Percentiles rank a stretch among this genome's conserved stretches.
These are phyloP conservation scores for Intellagama lesueurii DNA, from an alignment of 2,797 vertebrate species.

Conservation along the genomic window DNA sequence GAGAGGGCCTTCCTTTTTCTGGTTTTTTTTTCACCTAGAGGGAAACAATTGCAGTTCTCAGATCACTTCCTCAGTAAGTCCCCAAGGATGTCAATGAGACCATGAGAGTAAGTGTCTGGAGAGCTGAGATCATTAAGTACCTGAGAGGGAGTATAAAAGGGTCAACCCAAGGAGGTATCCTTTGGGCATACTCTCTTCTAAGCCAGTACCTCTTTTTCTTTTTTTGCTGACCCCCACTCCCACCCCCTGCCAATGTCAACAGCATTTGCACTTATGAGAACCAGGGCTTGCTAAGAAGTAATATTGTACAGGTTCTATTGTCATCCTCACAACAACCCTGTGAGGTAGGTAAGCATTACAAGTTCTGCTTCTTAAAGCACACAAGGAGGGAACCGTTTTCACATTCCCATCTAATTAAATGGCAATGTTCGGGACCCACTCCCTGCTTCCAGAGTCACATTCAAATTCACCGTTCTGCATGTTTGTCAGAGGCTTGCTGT, in stretches of 20 bases:
- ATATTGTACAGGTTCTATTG: constrained; percentile 19
- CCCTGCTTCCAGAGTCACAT: constrained; percentile 53
- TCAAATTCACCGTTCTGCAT: constrained; percentile 35
- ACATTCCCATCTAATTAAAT: constrained; percentile 38
- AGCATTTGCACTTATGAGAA: not conserved
- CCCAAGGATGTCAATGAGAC: not conserved
- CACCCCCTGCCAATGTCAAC: not conserved
- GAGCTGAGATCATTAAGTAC: constrained; percentile 36
- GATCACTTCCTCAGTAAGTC: not conserved
- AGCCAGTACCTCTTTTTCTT: constrained; percentile 18
- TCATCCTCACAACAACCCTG: constrained; percentile 42
- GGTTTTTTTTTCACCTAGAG: constrained; percentile 48
- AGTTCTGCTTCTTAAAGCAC: constrained; percentile 21
- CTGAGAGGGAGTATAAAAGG: constrained; percentile 73
- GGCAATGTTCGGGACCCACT: constrained; percentile 55
- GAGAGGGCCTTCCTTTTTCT: constrained; percentile 46
- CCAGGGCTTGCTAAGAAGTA: constrained; percentile 23
- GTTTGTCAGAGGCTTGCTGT: constrained; percentile 62
- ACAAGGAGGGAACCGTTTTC: constrained; percentile 33
- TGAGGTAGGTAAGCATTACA: not conserved
- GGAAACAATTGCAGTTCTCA: constrained; percentile 8
- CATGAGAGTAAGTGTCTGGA: not conserved
- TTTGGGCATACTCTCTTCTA: not conserved
- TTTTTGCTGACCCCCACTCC: constrained; percentile 51
- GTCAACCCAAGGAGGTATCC: constrained; percentile 46